These are phyloP conservation scores for Dryadula phaetusa DNA, from an alignment of 2,888 invertebrate genomes.

Conservation along the genomic window DNA sequence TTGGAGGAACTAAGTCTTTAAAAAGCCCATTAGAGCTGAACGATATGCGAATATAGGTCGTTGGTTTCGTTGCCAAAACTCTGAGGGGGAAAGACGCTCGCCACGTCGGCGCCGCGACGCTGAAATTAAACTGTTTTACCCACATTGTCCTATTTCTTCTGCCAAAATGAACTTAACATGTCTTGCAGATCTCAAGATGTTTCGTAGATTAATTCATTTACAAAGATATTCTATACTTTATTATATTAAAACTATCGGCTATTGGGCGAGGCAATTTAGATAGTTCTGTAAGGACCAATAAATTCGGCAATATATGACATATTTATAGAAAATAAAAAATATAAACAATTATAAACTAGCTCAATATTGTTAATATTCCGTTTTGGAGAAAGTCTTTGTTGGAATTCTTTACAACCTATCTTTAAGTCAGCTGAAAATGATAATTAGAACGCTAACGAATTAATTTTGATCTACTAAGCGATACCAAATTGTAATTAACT, in stretches of 20 bases:
- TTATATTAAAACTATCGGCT: too few relatives aligned
- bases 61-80: conserved; percentile 40
- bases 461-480: background rate
- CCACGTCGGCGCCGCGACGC: conserved; percentile 48
- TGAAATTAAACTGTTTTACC: conserved; percentile 53
- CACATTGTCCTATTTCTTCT: conserved; percentile 59
- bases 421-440: background rate
- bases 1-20: conserved; percentile 37
- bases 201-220: background rate
- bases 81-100: conserved; percentile 42
- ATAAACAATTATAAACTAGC: too few relatives aligned
- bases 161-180: conserved; percentile 54
- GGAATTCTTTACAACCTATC: background rate
- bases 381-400: background rate
- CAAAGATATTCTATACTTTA: background rate
- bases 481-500: background rate
- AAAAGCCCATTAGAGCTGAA: conserved; percentile 40
- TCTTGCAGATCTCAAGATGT: too few relatives aligned
- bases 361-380: too few relatives aligned
- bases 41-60: conserved; percentile 36
- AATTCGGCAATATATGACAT: too few relatives aligned
- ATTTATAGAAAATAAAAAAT: too few relatives aligned
- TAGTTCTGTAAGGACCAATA: too few relatives aligned
- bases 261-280: too few relatives aligned
- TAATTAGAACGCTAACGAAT: background rate